These are phyloP conservation scores for Furcula furcula DNA, from an alignment of 2,888 invertebrate species.

Conservation along the genomic window DNA sequence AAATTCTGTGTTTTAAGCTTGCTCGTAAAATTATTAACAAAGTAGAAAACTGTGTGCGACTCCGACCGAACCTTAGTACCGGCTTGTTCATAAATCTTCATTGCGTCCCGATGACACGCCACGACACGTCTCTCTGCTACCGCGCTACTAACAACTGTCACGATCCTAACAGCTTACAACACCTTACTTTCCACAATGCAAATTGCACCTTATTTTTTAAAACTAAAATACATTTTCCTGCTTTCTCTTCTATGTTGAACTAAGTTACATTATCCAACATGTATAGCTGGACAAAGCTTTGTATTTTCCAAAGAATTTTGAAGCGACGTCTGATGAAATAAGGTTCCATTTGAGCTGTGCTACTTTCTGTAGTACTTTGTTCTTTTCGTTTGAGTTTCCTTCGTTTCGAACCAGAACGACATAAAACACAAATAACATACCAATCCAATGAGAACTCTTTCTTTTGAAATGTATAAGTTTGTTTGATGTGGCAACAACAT, in stretches of 20 bases:
- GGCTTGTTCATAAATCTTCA: slow-evolving; percentile 80
- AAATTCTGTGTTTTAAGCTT: slow-evolving; percentile 37
- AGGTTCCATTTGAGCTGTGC: slow-evolving; percentile 46
- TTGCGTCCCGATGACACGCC: slow-evolving; percentile 80
- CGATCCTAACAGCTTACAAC: slow-evolving; percentile 45
- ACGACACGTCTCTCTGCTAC: slow-evolving; percentile 79
- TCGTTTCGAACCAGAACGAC: slow-evolving; percentile 48
- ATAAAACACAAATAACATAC: slow-evolving; percentile 22
- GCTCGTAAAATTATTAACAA: slow-evolving; percentile 52
- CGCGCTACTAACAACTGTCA: slow-evolving; percentile 55
- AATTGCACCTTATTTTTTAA: slow-evolving; percentile 23
- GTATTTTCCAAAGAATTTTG: slow-evolving; percentile 42
- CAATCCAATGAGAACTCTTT: slow-evolving; percentile 26
- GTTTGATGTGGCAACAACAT: slow-evolving; percentile 72
- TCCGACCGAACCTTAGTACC: slow-evolving; percentile 59
- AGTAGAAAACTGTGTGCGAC: slow-evolving; percentile 59
- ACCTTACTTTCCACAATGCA: slow-evolving; percentile 21
- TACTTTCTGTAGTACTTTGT: slow-evolving; percentile 59
- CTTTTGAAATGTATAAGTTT: slow-evolving; percentile 16
- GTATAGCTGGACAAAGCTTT: slow-evolving; percentile 52
- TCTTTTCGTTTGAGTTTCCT: slow-evolving; percentile 70
- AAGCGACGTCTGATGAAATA: slow-evolving; percentile 43
- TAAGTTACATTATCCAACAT: slow-evolving; percentile 56
- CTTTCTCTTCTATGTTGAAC: slow-evolving; percentile 28
- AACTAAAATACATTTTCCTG: slow-evolving; percentile 20